A percentile compares a stretch with the other conserved stretches of the same genome.
These are phyloP conservation scores for Diadumene lineata DNA, from an alignment of 92 coral and sea anemone genomes.

Conservation along the genomic window DNA sequence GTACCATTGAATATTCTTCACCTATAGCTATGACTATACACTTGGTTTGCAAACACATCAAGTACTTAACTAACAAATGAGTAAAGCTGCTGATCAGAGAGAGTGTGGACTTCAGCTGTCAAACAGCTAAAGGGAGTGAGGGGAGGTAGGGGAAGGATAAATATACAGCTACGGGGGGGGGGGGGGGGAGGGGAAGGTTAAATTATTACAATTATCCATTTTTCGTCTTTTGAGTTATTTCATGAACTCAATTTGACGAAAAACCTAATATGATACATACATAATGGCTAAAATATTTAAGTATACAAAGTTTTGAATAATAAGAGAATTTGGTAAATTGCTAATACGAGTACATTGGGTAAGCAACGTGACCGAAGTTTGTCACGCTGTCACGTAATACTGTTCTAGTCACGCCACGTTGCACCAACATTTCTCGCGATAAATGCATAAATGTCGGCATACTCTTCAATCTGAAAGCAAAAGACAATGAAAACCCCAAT, in stretches of 20 bases:
- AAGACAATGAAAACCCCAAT: not conserved
- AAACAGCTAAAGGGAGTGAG: not conserved
- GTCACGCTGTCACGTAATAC: not conserved
- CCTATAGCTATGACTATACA: no score
- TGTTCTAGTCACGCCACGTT: conserved; percentile 49
- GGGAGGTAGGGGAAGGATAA: no score
- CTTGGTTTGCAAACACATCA: no score
- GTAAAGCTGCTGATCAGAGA: not conserved
- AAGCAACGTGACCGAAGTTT: no score
- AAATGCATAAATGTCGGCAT: conserved; percentile 83
- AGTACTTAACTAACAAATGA: no score
- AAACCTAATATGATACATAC: not conserved
- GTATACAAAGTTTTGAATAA: no score
- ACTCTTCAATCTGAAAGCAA: conserved; percentile 82
- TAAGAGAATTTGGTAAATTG: no score
- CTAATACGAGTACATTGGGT: no score
- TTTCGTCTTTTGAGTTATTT: not conserved
- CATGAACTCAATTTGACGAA: not conserved
- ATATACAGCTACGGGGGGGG: no score
- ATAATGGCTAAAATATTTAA: not conserved
- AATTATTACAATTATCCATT: no score
- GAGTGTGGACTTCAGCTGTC: not conserved
- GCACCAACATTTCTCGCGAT: conserved; percentile 76
- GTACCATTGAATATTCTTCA: no score
- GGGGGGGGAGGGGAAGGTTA: no score